phyloP scores from a whole-genome alignment of 2,888 invertebrate species.

The Dorcus parallelipipedus region DNA sequence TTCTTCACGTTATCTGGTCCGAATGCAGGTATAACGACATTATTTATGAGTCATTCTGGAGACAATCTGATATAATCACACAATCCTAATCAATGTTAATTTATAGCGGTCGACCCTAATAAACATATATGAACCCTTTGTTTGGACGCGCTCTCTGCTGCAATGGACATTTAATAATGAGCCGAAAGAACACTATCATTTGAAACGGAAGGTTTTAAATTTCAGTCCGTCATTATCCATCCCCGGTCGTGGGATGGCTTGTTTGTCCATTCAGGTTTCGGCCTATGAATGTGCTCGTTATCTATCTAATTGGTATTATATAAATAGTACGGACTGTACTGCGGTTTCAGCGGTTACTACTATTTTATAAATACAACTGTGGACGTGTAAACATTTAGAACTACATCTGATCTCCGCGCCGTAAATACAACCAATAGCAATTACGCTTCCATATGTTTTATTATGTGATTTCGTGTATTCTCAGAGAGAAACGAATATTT shows the following conservation, averaged over 20 bases:
- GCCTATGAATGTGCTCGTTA: constrained; percentile 34
- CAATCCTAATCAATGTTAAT: constrained; percentile 51
- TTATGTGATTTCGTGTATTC: too few relatives aligned
- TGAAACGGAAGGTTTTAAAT: constrained; percentile 36
- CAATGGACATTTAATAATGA: constrained; percentile 43
- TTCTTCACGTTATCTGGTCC: constrained; percentile 28
- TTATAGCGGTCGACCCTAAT: constrained; percentile 48
- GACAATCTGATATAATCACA: constrained; percentile 51
- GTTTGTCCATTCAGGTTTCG: constrained; percentile 31
- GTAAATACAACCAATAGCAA: too few relatives aligned
- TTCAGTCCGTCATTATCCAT: constrained; percentile 29
- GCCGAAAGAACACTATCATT: constrained; percentile 33
- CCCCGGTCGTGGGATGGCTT: constrained; percentile 27
- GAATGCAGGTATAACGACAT: constrained; percentile 34
- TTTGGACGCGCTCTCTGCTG: constrained; percentile 33
- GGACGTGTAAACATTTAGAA: neutral
- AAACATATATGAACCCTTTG: constrained; percentile 51
- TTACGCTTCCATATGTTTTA: too few relatives aligned
- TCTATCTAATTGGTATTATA: constrained; percentile 38
- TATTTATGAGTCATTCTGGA: constrained; percentile 48
- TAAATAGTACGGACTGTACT: constrained; percentile 35
- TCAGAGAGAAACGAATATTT: too few relatives aligned
- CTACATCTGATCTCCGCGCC: too few relatives aligned
- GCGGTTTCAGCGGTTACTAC: constrained; percentile 28
- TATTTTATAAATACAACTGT: constrained; percentile 33